Evolutionary conservation across 2,113 vertebrate genomes (phyloP), one percentile per base, ranked within the genome.

Genomic region (Megaceryle torquata): DNA sequence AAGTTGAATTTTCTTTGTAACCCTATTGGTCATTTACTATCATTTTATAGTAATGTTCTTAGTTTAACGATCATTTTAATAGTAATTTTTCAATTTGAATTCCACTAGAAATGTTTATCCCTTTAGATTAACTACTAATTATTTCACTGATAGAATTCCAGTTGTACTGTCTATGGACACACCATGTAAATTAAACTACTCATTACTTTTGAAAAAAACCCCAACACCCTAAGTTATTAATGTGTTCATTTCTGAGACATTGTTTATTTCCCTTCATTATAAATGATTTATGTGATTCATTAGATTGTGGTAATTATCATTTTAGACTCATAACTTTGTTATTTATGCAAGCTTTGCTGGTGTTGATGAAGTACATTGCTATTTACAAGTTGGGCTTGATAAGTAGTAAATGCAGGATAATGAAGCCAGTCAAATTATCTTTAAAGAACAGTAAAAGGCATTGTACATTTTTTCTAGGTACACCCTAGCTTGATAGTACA

Each of bases 221-320:
- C 11, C 37, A 68, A 25, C 13, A 69, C 6, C 26, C 14, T 53
- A 56, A 95, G 91, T 97, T 97, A 98, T 97, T 98, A 97, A 98
- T 97, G 93, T 88, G 71, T 82, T 97, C 91, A 56, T 98, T 92
- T 97, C 80, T 76, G 87, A 92, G 57, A 85, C 8, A 22, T 96
- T 97, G 89, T 97, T 98, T 97, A 98, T 97, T 97, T 97, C 53
- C 71, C 54, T 98, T 97, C 97, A 97, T 97, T 97, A 97, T 97
- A 97, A 97, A 95, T 98, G 97, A 98, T 97, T 98, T 98, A 98
- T 98, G 91, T 90, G 97, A 98, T 98, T 98, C 98, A 98, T 98
- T 98, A 98, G 59, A 97, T 95, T 91, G 85, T 77, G 60, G 94
- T 98, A 98, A 98, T 98, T 98, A 97, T 98, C 96, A 97, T 95